Evolutionary conservation across 2,113 vertebrate species (phyloP), one percentile per base, ranked within the genome.

Genomic region (Boulengeromyrus knoepffleri): DNA sequence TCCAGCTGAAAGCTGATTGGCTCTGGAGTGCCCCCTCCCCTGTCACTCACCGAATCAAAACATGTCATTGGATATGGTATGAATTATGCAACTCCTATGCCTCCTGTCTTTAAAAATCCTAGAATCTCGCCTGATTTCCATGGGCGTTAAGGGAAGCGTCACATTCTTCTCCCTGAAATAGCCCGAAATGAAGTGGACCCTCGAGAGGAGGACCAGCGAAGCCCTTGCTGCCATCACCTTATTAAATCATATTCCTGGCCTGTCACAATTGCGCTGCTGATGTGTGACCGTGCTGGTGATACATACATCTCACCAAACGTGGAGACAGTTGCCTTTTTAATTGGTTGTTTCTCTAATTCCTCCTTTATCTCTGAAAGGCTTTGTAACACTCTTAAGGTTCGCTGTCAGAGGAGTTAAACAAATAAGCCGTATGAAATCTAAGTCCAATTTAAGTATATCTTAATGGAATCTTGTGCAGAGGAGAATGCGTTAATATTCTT

Each of bases 381-480:
- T 27, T 58, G 52, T 84, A 56, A 46, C 52, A 56, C 52, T 85
- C 80, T 89, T 85, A 58, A 85, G 89, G 80, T 58, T 83, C 89
- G 21, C 74, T 52, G 70, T 89, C 74, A 39, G 74, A 89, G 88
- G 89, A 58, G 50, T 45, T 19, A 46, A 85, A 80, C 80, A 85
- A 89, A 89, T 80, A 89, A 52, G 89, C 50, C 5, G 21, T 24
- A 7, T 36, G 39, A 89, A 89, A 89, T 89, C 80, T 85, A 80
- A 21, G 77, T 83, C 39, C 36, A 47, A 53, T 85, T 85, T 89
- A 58, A 85, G 89, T 85, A 46, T 84, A 89, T 89, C 89, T 89
- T 89, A 89, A 89, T 85, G 52, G 77, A 53, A 89, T 89, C 89
- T 89, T 58, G 36, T 62, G 87, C 53, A 45, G 87, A 62, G 84